Base-by-base conservation (phyloP, 2,888 invertebrate species). In the Dioctria linearis region DNA sequence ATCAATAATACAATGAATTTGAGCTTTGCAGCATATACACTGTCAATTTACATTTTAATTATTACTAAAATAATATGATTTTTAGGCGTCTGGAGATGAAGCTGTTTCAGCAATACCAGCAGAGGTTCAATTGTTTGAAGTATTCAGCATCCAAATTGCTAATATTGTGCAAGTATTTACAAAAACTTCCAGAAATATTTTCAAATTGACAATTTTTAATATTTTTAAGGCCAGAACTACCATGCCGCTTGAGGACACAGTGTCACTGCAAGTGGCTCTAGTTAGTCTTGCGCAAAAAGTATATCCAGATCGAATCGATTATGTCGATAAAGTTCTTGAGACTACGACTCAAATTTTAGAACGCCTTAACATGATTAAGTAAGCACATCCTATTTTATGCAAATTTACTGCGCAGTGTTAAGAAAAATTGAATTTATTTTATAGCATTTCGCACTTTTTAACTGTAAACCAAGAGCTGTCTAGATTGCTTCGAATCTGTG, bases 81-180 rank as follows among this genome's bases (percentile, higher is more conserved):
- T 76, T 5, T 39, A 83, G 79, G 86, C 88, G 40, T 86, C 78
- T 25, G 67, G 87, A 59, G 91, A 91, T 66, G 89, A 88, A 69
- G 86, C 86, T 25, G 91, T 92, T 0, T 90, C 92, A 65, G 92
- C 92, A 57, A 93, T 94, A 85, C 95, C 96, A 42, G 91, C 94
- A 82, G 96, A 98, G 85, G 96, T 98, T 13, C 95, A 98, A 87
- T 90, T 99, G 5, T 99, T 99, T 89, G 98, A 99, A 87, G 98
- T 99, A 54, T 99, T 99, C 89, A 98, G 98, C 2, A 95, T 97
- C 85, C 99, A 99, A 90, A 97, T 99, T 3, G 96, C 98, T 0
- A 95, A 95, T 81, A 98, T 99, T 84, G 97, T 98, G 82, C 95
- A 96, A 92, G 95, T 94, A 86, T 69, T 82, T 71, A 54, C 25